These are phyloP conservation scores for Drosophila trichaetosa DNA, from an alignment of 2,888 invertebrate genomes.

Conservation along the genomic window DNA sequence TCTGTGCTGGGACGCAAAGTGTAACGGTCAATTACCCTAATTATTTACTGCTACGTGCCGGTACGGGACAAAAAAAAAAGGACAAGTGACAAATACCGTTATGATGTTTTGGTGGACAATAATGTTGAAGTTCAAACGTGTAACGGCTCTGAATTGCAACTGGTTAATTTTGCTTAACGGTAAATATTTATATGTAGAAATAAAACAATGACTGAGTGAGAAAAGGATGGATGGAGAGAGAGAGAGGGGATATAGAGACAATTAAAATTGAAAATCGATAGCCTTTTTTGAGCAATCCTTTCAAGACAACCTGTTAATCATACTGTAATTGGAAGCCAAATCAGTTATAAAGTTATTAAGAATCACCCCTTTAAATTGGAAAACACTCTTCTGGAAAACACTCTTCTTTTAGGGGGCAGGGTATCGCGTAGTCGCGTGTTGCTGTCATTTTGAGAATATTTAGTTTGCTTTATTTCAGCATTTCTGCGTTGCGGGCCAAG, in stretches of 20 bases:
- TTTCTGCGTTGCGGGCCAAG: slow-evolving; percentile 46
- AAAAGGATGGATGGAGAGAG: not conserved
- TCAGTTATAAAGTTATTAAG: not conserved
- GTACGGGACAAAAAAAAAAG: not conserved
- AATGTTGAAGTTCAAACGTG: not conserved
- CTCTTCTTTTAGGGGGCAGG: not conserved
- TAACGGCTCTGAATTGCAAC: not conserved
- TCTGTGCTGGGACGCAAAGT: not conserved
- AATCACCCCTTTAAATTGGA: not conserved
- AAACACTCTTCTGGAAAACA: slow-evolving; percentile 28
- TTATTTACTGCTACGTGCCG: not conserved
- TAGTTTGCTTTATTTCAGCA: slow-evolving; percentile 28
- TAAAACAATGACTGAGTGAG: too few relatives aligned
- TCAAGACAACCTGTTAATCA: not conserved
- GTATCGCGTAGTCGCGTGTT: slow-evolving; percentile 29
- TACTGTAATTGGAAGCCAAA: not conserved
- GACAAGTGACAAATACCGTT: not conserved
- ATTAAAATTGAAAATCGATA: not conserved
- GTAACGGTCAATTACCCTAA: not conserved
- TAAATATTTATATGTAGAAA: not conserved
- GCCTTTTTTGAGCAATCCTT: not conserved
- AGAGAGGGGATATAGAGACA: not conserved
- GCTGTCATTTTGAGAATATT: not conserved
- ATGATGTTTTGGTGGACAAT: not conserved
- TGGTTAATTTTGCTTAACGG: not conserved